Evolutionary conservation across 2,113 vertebrate genomes (phyloP).

Genomic region (Gulo gulo): DNA sequence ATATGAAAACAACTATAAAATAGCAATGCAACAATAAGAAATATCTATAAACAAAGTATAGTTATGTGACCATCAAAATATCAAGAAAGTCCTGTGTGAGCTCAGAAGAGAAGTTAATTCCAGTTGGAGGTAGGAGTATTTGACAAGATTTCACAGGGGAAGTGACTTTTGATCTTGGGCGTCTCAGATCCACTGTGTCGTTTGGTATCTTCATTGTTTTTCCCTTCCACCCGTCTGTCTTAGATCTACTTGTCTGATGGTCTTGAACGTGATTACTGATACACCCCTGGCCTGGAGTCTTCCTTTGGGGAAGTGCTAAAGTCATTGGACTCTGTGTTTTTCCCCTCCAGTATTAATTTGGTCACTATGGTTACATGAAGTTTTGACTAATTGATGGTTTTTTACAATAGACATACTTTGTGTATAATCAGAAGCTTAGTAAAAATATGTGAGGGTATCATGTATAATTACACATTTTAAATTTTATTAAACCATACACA

Average conservation of each 20-base stretch:
- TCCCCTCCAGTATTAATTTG: background rate
- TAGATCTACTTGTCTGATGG: background rate
- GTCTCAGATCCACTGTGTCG: background rate
- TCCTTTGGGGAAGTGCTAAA: background rate
- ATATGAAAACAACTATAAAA: background rate
- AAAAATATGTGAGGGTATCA: background rate
- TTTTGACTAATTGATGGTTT: slow-evolving; percentile 16
- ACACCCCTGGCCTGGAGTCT: background rate
- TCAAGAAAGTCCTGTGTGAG: background rate
- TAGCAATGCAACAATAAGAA: background rate
- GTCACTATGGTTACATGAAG: background rate
- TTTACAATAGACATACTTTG: background rate
- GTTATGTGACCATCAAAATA: background rate
- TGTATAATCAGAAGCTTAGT: background rate
- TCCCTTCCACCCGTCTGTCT: background rate
- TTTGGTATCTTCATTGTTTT: background rate
- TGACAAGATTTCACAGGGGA: background rate
- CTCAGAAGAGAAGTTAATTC: slow-evolving; percentile 1
- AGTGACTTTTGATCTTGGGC: background rate
- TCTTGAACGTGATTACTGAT: background rate
- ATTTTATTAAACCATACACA: background rate
- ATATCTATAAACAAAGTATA: background rate
- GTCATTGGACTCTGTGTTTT: background rate
- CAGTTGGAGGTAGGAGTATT: background rate
- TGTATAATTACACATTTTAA: background rate